These are phyloP conservation scores for Cololabis saira DNA, from an alignment of 2,113 vertebrate genomes.

Conservation along the genomic window DNA sequence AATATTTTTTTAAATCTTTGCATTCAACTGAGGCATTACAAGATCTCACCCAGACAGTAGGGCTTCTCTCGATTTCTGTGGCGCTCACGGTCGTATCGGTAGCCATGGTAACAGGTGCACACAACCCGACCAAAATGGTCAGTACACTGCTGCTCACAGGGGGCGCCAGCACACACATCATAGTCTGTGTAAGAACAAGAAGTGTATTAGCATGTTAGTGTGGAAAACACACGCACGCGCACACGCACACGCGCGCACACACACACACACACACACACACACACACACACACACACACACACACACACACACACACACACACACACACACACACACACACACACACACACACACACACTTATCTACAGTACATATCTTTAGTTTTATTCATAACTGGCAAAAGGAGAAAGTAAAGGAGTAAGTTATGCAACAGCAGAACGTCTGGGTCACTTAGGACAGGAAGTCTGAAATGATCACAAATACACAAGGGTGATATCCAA, in stretches of 20 bases:
- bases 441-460: slow-evolving; percentile 1
- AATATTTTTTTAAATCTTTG: background rate
- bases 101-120: slow-evolving; percentile 95
- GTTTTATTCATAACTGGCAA: background rate
- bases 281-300: background rate
- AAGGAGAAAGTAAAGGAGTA: slow-evolving; percentile 13
- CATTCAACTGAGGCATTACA: background rate
- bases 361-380: background rate
- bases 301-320: background rate
- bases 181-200: slow-evolving; percentile 82
- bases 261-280: background rate
- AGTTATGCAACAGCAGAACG: slow-evolving; percentile 6
- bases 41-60: slow-evolving; percentile 89
- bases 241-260: no score
- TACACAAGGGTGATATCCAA: slow-evolving; percentile 35
- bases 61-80: slow-evolving; percentile 92
- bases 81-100: slow-evolving; percentile 92
- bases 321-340: background rate
- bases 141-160: slow-evolving; percentile 97
- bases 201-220: background rate
- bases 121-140: slow-evolving; percentile 96
- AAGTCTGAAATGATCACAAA: slow-evolving; percentile 32
- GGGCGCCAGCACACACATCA: slow-evolving; percentile 92
- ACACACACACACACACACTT: background rate
- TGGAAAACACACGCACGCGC: background rate